Conservation (phyloP, 1,140 invertebrate species). For the Tyrophagus putrescentiae region DNA sequence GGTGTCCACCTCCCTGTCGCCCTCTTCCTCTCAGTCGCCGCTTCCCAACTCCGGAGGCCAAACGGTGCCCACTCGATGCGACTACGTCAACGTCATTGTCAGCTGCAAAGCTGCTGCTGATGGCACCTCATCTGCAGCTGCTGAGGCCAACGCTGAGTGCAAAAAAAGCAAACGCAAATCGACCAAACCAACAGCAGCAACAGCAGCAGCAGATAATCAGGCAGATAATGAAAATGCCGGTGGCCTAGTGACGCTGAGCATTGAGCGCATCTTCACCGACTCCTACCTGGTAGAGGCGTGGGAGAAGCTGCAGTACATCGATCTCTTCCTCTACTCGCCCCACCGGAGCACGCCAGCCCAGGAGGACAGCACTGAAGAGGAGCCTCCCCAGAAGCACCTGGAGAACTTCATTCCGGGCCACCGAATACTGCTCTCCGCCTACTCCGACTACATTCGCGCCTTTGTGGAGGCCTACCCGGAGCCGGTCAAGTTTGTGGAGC, state of each 20-base stretch:
- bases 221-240: too few species aligned
- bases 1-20: too few species aligned
- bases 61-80: neutral
- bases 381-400: too few species aligned
- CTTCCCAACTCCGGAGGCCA: neutral
- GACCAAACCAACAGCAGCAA: too few species aligned
- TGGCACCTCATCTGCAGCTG: neutral
- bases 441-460: neutral
- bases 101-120: neutral
- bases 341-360: neutral
- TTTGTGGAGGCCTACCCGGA: neutral
- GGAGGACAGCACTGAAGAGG: neutral
- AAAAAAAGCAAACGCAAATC: too few species aligned
- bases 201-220: neutral
- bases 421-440: neutral
- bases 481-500: neutral
- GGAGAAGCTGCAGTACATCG: neutral
- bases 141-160: neutral
- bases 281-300: neutral
- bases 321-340: constrained; percentile 4
- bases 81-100: constrained; percentile 4
- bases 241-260: neutral
- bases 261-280: neutral
- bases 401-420: neutral
- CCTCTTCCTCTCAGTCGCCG: too few species aligned